A percentile compares a stretch with the other conserved stretches of the same genome.
Evolutionary conservation across 2,113 vertebrate genomes (phyloP).

Genomic region (Ranitomeya imitator): DNA sequence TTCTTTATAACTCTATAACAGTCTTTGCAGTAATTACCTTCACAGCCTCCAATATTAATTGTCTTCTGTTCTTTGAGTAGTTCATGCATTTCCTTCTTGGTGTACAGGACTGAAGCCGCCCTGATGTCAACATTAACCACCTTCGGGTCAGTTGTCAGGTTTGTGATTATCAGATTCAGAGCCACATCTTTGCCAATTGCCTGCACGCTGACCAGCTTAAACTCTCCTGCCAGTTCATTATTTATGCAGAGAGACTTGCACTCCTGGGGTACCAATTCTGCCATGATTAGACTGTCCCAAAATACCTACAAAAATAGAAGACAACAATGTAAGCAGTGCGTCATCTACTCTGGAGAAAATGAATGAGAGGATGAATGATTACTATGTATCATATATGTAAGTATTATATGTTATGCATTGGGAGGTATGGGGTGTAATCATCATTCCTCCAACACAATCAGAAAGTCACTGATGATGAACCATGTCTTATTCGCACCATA

Average conservation of each 20-base stretch:
- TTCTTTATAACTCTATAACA: too few species aligned
- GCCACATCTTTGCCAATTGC: conserved; percentile 72
- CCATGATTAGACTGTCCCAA: conserved; percentile 20
- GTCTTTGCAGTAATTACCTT: conserved; percentile 68
- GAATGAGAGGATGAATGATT: too few species aligned
- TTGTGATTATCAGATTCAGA: conserved; percentile 67
- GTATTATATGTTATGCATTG: too few species aligned
- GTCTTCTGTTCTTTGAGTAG: conserved; percentile 69
- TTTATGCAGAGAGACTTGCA: not conserved
- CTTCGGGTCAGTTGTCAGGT: conserved; percentile 66
- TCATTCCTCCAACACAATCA: too few species aligned
- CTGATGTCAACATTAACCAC: conserved; percentile 68
- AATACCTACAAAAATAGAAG: not conserved
- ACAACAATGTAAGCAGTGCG: too few species aligned
- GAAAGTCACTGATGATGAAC: too few species aligned
- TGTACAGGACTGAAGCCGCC: conserved; percentile 77
- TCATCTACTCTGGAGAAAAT: not conserved
- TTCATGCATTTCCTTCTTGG: conserved; percentile 66
- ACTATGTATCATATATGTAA: too few species aligned
- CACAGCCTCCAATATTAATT: conserved; percentile 63
- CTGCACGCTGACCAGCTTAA: conserved; percentile 65
- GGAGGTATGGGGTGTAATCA: too few species aligned
- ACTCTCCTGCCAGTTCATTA: conserved; percentile 63
- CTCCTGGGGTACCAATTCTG: not conserved
- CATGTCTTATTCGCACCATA: too few species aligned